Conservation (phyloP, 2,113 vertebrate genomes). For the Urocolius indicus region DNA sequence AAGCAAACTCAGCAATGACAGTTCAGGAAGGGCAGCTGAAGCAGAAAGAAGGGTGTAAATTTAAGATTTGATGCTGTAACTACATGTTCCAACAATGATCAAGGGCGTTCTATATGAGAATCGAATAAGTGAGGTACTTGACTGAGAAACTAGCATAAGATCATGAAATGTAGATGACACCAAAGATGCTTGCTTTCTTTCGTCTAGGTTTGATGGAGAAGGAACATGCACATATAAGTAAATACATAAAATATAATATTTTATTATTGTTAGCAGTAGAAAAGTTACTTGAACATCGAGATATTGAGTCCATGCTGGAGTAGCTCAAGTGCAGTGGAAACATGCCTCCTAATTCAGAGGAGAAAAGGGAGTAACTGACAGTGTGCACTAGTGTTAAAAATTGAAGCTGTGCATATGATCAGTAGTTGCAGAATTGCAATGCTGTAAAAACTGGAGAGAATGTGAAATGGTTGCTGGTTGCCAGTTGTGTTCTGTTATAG, state of each 20-base stretch:
- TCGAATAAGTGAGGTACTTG: not conserved
- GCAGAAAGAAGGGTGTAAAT: not conserved
- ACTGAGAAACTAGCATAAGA: not conserved
- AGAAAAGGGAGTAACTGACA: not conserved
- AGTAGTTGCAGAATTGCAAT: not conserved
- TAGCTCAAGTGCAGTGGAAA: not conserved
- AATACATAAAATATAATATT: too few relatives aligned
- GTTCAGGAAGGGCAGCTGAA: not conserved
- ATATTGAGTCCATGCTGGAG: not conserved
- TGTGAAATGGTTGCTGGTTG: not conserved
- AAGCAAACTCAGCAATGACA: not conserved
- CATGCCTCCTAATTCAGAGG: not conserved
- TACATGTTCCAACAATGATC: not conserved
- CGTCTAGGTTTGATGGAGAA: not conserved
- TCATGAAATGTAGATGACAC: not conserved
- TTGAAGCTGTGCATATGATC: not conserved
- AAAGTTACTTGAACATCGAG: not conserved
- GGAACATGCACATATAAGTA: not conserved
- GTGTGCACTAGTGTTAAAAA: not conserved
- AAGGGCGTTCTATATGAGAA: not conserved
- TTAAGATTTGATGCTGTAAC: not conserved
- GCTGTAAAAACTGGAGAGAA: not conserved
- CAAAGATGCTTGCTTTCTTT: not conserved
- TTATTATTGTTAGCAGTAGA: not conserved
- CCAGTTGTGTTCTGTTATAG: not conserved